These are phyloP conservation scores for Pocillopora grandis DNA, from an alignment of 92 coral and sea anemone species.

Conservation along the genomic window DNA sequence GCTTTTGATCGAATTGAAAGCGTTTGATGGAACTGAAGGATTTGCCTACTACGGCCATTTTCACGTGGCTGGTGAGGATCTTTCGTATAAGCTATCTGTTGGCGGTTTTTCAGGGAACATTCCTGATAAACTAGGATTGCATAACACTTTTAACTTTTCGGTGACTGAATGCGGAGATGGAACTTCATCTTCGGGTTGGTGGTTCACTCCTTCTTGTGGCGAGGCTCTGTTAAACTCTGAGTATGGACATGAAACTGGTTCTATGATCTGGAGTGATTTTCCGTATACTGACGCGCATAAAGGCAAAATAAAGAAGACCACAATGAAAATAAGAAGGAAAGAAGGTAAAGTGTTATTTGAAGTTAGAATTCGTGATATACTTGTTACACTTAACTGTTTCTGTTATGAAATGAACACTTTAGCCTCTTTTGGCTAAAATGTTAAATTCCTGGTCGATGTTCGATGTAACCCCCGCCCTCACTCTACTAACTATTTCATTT, in stretches of 20 bases:
- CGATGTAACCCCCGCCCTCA: no score
- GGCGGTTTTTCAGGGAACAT: constrained; percentile 41
- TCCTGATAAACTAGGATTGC: constrained; percentile 10
- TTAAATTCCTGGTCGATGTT: no score
- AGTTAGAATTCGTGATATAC: background rate
- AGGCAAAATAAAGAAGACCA: constrained; percentile 23
- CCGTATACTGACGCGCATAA: background rate
- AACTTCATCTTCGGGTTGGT: background rate
- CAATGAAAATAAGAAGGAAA: constrained; percentile 55
- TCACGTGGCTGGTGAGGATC: constrained; percentile 12
- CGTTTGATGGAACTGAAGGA: background rate
- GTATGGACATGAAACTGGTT: background rate
- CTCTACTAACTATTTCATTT: no score
- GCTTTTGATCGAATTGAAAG: constrained; percentile 33
- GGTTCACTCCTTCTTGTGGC: constrained; percentile 12
- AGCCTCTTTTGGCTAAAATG: no score
- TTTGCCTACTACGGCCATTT: constrained; percentile 37
- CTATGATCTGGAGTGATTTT: constrained; percentile 16
- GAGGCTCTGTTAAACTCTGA: constrained; percentile 7
- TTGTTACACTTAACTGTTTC: no score
- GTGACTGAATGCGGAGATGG: background rate
- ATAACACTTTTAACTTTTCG: background rate
- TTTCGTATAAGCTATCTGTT: background rate
- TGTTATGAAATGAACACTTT: no score
- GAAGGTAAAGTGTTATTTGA: constrained; percentile 31